Evolutionary conservation across 2,797 vertebrate species (phyloP), one percentile per base, ranked within the genome.

Genomic region (Pantherophis vulpinus): DNA sequence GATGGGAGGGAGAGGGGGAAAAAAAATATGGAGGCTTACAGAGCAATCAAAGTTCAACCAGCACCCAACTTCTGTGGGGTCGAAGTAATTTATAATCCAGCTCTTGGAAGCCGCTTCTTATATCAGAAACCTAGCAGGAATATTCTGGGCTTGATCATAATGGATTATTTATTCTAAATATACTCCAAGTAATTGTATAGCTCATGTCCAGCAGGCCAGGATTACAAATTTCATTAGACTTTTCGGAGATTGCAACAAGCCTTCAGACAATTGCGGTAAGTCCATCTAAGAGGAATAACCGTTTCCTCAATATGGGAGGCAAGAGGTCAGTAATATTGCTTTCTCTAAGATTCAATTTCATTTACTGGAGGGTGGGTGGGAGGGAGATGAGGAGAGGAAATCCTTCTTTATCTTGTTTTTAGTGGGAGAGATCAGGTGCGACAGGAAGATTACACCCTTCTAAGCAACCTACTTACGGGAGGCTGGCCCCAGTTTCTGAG

Each of bases 221-320:
- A 98, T 98, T 98, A 98, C 96, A 96, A 95, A 98, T 98, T 98
- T 97, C 97, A 98, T 98, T 98, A 97, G 74, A 95, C 96, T 97
- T 98, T 98, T 97, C 93, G 95, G 97, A 97, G 91, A 97, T 95
- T 97, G 95, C 97, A 97, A 98, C 97, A 97, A 98, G 97, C 95
- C 97, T 98, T 98, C 98, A 96, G 97, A 97, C 97, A 98, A 98
- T 98, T 98, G 98, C 96, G 54, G 0, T 97, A 97, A 98, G 93
- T 97, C 97, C 93, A 97, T 88, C 95, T 97, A 97, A 95, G 94
- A 96, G 95, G 95, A 96, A 96, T 96, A 97, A 98, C 97, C 87
- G 96, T 97, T 97, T 97, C 91, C 95, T 97, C 91, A 97, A 97
- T 97, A 98, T 97, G 96, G 96, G 96, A 92, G 23, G 23, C 29